Base-by-base conservation (phyloP, 1,140 invertebrate species). In the Bursaphelenchus mucronatus region DNA sequence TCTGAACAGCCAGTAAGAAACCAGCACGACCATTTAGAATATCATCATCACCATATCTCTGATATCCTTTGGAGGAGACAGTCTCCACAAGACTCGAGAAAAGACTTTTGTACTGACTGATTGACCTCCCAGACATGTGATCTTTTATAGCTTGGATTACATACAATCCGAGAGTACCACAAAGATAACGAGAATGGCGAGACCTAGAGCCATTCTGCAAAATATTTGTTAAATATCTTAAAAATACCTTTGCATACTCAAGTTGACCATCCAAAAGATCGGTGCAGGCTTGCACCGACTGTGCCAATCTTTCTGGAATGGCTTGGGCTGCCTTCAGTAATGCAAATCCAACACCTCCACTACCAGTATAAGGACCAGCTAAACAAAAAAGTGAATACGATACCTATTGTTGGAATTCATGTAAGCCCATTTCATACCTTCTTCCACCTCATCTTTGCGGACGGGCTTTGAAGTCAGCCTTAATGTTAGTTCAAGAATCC, bases 21-120 rank as follows among this genome's bases (percentile, higher is more conserved):
- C 69, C 69, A 17, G 69, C 54, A 6, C 69, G 68, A 15, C 69
- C 69, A 63, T 71, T 71, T 3, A 71, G 19, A 21, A 71, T 47
- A 40, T 71, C 71, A 52, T 71, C 69, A 17, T 71, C 69, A 15
- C 71, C 71, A 17, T 53, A 62, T 44, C 47, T 19, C 43, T 75
- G 71, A 51, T 75, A 75, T 8, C 69, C 71, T 43, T 54, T 40
- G 0, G 21, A 4, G 0, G 30, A 46, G 50, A 71, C 52, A 6
- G n/a, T 13, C 8, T 39, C 51, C 11, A 70, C 19, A 73, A 74
- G 46, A 9, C 19, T 55, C 11, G n/a, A 19, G 52, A 69, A n/a
- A 3, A 43, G 55, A 3, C 17, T 19, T 15, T 17, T 19, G 44
- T 53, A 17, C 3, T 9, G 41, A n/a, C 50, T 47, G 8, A 58